Conservation (phyloP, 2,888 invertebrate species). For the Dynastes hyllus region DNA sequence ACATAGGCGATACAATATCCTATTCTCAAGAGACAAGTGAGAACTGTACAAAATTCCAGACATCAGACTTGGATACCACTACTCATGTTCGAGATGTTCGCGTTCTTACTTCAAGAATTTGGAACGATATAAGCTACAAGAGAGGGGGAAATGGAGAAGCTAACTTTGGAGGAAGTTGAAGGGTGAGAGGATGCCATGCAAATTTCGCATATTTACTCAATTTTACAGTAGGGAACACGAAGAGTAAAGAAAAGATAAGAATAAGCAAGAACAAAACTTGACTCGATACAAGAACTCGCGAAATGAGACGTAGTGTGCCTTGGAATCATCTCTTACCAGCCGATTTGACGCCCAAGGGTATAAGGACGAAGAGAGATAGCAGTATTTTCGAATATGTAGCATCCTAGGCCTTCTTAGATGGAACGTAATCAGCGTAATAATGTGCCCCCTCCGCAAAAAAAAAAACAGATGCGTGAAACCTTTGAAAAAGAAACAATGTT, state of each 20-base stretch:
- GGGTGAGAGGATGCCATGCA: not conserved
- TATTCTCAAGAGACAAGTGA: no score
- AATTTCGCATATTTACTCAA: constrained; percentile 34
- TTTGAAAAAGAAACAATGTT: not conserved
- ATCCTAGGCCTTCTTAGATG: not conserved
- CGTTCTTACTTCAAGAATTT: no score
- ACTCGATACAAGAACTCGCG: not conserved
- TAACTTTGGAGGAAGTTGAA: not conserved
- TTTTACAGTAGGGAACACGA: not conserved
- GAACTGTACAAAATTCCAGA: no score
- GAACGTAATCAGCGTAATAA: constrained; percentile 1
- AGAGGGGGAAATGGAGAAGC: not conserved
- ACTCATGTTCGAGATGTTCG: not conserved
- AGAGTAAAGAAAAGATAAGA: not conserved
- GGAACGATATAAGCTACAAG: no score
- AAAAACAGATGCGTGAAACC: not conserved
- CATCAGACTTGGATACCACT: no score
- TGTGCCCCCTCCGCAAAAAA: not conserved
- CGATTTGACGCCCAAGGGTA: not conserved
- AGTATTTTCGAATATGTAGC: not conserved
- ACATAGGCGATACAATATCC: no score
- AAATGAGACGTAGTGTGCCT: not conserved
- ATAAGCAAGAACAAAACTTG: not conserved
- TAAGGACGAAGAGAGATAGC: not conserved
- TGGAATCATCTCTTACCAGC: not conserved